phyloP scores from a whole-genome alignment of 2,888 invertebrate genomes.

The Chloroclysta siterata region DNA sequence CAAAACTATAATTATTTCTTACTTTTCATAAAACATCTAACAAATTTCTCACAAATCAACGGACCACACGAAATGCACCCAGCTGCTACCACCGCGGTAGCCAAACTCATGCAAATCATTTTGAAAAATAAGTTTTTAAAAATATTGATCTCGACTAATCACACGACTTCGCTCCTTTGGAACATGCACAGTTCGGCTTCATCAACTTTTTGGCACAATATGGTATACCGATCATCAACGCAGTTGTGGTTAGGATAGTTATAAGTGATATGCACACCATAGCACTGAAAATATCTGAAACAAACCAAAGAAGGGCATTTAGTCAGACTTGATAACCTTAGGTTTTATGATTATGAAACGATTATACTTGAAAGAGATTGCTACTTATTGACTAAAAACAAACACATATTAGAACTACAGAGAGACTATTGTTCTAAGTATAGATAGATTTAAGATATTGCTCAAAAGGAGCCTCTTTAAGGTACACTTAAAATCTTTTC shows the following conservation, averaged over 20 bases:
- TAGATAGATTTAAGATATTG: no score
- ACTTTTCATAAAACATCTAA: constrained; percentile 50
- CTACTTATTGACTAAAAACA: no score
- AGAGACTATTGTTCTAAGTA: no score
- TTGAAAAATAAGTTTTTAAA: constrained; percentile 6
- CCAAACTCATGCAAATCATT: constrained; percentile 61
- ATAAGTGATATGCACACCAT: constrained; percentile 42
- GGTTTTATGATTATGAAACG: no score
- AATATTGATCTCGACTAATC: background rate
- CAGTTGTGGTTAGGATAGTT: constrained; percentile 26
- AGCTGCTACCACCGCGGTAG: constrained; percentile 52
- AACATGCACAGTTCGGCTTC: constrained; percentile 22
- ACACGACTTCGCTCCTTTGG: constrained; percentile 13
- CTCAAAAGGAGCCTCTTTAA: no score
- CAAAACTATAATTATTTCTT: constrained; percentile 37
- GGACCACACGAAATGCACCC: constrained; percentile 55
- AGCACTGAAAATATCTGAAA: constrained; percentile 42
- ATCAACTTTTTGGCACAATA: constrained; percentile 26
- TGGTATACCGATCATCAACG: constrained; percentile 30
- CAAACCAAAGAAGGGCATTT: constrained; percentile 35
- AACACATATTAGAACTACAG: no score
- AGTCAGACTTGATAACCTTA: background rate
- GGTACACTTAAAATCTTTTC: no score
- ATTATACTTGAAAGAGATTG: no score
- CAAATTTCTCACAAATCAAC: constrained; percentile 51